These are phyloP conservation scores for Hippocampus guttulatus DNA, from an alignment of 2,113 vertebrate species.

Conservation along the genomic window DNA sequence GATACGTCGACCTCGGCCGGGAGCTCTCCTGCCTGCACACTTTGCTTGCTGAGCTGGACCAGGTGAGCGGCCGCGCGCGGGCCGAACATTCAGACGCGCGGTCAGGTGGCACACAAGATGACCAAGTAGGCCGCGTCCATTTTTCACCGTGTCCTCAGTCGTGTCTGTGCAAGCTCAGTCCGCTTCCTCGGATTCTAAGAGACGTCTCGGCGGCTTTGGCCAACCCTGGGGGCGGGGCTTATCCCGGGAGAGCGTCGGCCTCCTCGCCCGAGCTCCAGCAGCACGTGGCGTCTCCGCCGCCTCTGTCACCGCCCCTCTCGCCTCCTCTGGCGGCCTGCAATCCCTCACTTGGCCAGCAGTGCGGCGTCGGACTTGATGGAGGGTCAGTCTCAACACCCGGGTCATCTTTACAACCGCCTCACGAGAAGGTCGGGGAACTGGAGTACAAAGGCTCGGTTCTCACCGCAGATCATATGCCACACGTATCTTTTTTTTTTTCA, in stretches of 20 bases:
- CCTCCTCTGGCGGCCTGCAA: conserved; percentile 76
- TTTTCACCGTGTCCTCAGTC: conserved; percentile 31
- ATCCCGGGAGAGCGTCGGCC: conserved; percentile 67
- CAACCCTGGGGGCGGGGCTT: conserved; percentile 79
- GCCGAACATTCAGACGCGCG: background rate
- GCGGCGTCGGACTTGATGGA: conserved; percentile 82
- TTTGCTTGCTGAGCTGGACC: conserved; percentile 89
- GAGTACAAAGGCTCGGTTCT: too few species aligned
- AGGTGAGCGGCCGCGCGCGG: conserved; percentile 69
- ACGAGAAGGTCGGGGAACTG: background rate
- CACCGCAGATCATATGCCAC: too few species aligned
- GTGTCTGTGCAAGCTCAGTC: conserved; percentile 80
- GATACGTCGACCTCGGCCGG: conserved; percentile 93
- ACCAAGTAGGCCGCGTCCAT: background rate
- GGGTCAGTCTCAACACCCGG: conserved; percentile 52
- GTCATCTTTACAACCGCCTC: background rate
- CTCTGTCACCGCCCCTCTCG: conserved; percentile 70
- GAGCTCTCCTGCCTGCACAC: conserved; percentile 91
- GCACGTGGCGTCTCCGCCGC: conserved; percentile 69
- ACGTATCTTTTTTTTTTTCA: too few species aligned
- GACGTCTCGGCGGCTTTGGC: conserved; percentile 84
- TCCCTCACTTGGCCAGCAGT: conserved; percentile 82
- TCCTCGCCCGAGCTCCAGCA: conserved; percentile 69
- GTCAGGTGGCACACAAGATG: too few species aligned
- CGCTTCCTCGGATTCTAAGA: conserved; percentile 88